Percentiles rank a stretch among this genome's conserved stretches.
Conservation (phyloP, 2,113 vertebrate species). For the Empidonax traillii region DNA sequence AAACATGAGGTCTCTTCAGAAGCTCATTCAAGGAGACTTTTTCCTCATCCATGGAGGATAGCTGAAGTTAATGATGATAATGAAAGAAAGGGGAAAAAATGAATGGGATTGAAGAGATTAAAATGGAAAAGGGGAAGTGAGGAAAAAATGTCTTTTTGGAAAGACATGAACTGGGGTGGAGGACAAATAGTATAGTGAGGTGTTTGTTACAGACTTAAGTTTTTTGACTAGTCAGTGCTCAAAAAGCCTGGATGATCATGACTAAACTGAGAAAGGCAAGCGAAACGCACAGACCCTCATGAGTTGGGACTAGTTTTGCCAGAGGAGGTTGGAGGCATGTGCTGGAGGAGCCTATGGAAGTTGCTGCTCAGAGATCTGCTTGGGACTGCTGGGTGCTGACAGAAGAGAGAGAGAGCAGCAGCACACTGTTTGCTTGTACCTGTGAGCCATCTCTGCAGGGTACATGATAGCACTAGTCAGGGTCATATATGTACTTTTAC, state of each 20-base stretch:
- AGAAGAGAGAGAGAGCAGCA: neutral
- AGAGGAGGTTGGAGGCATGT: neutral
- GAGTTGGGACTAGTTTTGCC: neutral
- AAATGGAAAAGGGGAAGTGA: neutral
- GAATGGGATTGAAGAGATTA: neutral
- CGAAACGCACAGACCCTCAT: fast-evolving
- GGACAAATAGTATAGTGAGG: neutral
- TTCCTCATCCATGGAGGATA: neutral
- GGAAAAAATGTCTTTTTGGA: neutral
- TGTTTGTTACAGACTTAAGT: neutral
- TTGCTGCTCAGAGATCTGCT: neutral
- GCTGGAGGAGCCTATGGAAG: neutral
- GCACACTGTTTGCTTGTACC: fast-evolving
- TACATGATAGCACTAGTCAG: fast-evolving
- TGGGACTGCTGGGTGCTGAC: neutral
- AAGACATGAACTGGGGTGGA: neutral
- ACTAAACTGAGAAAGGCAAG: neutral
- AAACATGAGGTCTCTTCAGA: neutral
- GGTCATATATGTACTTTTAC: neutral
- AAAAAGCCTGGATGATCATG: neutral
- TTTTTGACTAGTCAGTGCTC: neutral
- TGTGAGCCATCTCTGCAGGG: neutral
- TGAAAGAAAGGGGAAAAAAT: neutral
- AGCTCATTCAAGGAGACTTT: neutral
- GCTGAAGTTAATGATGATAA: neutral